Conservation (phyloP, 2,113 vertebrate genomes). For the Phalacrocorax aristotelis region DNA sequence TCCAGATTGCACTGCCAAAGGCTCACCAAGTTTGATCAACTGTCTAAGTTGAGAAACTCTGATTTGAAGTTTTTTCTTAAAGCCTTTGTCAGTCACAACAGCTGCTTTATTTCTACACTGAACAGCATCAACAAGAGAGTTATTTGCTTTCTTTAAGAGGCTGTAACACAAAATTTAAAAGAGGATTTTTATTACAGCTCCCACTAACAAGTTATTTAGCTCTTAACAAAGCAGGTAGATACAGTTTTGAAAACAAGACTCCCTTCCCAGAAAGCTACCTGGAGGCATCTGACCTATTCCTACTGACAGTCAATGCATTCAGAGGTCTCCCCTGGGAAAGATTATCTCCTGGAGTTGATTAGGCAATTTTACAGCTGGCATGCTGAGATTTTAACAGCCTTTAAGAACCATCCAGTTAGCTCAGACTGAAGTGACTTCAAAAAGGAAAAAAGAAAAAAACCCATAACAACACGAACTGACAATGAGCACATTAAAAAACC, state of each 20-base stretch:
- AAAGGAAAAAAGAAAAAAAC: neutral
- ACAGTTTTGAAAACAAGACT: neutral
- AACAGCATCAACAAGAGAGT: neutral
- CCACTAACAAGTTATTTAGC: neutral
- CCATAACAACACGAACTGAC: neutral
- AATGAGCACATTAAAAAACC: neutral
- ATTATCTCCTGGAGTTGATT: neutral
- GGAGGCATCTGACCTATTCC: neutral
- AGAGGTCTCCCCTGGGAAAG: neutral
- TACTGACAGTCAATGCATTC: neutral
- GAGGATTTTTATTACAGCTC: neutral
- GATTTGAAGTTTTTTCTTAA: neutral
- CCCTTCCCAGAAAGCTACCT: neutral
- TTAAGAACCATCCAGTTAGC: neutral
- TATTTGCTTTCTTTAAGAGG: neutral
- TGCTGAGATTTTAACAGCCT: constrained; percentile 12
- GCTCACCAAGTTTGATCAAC: neutral
- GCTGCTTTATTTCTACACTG: neutral
- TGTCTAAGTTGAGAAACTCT: neutral
- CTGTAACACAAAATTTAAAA: neutral
- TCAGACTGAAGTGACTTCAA: neutral
- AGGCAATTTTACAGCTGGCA: constrained; percentile 18
- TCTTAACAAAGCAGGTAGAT: neutral
- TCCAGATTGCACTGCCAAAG: neutral
- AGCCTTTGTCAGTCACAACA: neutral